phyloP scores from a whole-genome alignment of 2,888 invertebrate genomes.

The Allacma fusca region DNA sequence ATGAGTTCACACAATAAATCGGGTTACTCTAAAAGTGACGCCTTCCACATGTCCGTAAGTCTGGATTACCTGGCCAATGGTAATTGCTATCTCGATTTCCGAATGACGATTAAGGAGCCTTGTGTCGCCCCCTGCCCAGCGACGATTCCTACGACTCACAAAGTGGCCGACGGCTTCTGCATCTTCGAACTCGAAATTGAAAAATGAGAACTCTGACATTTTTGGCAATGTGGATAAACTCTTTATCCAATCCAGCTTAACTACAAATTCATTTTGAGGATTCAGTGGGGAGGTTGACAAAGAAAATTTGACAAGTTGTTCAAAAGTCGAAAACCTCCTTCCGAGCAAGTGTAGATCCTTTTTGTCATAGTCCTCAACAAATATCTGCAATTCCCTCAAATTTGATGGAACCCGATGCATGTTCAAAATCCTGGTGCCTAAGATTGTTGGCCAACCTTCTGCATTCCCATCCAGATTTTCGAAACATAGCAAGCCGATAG shows the following conservation, averaged over 20 bases:
- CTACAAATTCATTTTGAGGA: background rate
- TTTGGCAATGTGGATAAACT: background rate
- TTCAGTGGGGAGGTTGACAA: constrained; percentile 10
- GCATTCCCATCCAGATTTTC: background rate
- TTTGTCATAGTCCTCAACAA: background rate
- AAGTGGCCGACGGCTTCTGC: background rate
- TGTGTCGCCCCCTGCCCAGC: background rate
- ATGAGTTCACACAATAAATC: background rate
- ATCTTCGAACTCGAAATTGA: constrained; percentile 15
- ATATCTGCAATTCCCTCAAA: background rate
- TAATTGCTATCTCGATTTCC: background rate
- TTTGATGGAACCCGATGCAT: background rate
- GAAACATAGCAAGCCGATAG: constrained; percentile 18
- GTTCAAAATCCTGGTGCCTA: background rate
- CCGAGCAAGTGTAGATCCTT: background rate
- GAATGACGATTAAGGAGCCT: background rate
- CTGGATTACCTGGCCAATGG: constrained; percentile 7
- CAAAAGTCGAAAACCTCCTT: background rate
- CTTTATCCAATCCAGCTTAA: background rate
- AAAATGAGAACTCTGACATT: constrained; percentile 21
- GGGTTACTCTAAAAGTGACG: background rate
- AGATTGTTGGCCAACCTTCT: background rate
- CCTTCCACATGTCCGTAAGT: constrained; percentile 14
- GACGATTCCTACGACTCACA: background rate
- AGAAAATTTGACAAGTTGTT: constrained; percentile 4